These are phyloP conservation scores for Diglossa cyanea DNA, from an alignment of 2,797 vertebrate genomes.

Conservation along the genomic window DNA sequence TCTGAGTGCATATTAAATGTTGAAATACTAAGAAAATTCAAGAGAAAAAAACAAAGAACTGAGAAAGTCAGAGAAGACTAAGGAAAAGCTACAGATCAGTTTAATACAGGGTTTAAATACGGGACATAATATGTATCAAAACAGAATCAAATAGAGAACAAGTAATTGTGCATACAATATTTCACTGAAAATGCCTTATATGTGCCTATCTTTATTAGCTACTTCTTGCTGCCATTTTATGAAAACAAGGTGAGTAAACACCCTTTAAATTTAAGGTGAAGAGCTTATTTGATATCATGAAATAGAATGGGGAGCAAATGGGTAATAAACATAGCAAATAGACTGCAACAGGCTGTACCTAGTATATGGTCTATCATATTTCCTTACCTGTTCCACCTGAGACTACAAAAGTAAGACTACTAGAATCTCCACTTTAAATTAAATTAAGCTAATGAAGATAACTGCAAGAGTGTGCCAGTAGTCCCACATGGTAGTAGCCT, in stretches of 20 bases:
- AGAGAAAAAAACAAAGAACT: background rate
- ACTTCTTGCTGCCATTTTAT: background rate
- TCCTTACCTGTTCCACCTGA: background rate
- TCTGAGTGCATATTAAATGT: background rate
- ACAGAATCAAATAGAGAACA: background rate
- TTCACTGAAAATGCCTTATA: background rate
- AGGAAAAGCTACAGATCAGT: background rate
- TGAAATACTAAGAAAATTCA: background rate
- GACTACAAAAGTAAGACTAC: background rate
- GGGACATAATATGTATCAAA: background rate
- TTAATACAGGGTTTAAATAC: background rate
- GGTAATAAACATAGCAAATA: background rate
- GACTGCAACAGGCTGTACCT: background rate
- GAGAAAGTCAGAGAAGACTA: background rate
- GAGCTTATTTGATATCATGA: background rate
- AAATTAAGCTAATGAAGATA: background rate
- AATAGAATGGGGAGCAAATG: background rate
- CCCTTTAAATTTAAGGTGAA: background rate
- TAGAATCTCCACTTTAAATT: background rate
- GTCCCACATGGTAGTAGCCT: background rate
- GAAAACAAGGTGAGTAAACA: background rate
- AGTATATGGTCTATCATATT: background rate
- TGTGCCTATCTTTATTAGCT: background rate
- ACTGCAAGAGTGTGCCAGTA: background rate
- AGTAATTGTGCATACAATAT: background rate